These are phyloP conservation scores for Pelodiscus sinensis DNA, from an alignment of 2,113 vertebrate genomes.

Conservation along the genomic window DNA sequence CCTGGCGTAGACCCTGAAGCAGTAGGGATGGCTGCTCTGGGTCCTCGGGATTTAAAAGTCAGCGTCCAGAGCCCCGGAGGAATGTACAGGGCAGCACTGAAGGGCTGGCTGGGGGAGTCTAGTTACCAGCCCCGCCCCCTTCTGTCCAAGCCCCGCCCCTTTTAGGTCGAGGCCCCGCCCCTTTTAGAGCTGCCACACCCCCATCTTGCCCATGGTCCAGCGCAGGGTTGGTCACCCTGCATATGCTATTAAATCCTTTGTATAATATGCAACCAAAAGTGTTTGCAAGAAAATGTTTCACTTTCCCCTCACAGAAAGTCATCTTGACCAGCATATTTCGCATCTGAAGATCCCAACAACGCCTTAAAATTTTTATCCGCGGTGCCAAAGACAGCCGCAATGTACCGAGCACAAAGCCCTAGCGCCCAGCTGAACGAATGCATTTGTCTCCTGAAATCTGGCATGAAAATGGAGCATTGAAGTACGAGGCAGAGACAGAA, in stretches of 20 bases:
- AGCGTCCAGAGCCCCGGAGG: too few relatives aligned
- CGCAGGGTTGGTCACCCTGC: too few relatives aligned
- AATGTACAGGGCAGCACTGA: too few relatives aligned
- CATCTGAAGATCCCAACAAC: accelerated
- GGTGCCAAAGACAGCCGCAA: background rate
- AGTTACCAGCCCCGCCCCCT: too few relatives aligned
- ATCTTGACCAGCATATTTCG: background rate
- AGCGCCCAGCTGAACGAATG: constrained; percentile 58
- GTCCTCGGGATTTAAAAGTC: too few relatives aligned
- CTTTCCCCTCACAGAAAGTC: background rate
- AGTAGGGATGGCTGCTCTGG: background rate
- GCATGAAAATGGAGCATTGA: constrained; percentile 39
- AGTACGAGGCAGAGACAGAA: constrained; percentile 35
- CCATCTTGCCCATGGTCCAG: too few relatives aligned
- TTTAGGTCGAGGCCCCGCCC: too few relatives aligned
- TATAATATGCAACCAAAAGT: background rate
- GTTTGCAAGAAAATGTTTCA: background rate
- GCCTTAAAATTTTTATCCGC: accelerated
- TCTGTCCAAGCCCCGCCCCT: too few relatives aligned
- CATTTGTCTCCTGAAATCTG: constrained; percentile 48
- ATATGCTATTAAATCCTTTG: background rate
- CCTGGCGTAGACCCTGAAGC: background rate
- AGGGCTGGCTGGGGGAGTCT: too few relatives aligned
- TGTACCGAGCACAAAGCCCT: background rate
- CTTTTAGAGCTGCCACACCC: too few relatives aligned